phyloP scores from a whole-genome alignment of 2,113 vertebrate species.

The Talpa occidentalis region DNA sequence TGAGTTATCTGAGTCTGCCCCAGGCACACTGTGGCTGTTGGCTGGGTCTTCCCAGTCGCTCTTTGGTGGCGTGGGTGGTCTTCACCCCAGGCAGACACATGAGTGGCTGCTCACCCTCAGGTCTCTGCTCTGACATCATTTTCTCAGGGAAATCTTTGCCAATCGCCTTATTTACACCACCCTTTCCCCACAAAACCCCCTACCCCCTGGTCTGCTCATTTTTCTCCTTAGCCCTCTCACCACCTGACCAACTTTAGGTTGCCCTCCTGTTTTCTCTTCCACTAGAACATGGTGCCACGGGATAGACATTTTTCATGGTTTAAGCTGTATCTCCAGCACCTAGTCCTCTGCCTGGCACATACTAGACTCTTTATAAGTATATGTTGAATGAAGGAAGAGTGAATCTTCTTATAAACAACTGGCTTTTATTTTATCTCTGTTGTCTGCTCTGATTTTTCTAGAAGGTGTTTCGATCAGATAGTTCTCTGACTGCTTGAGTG shows the following conservation, averaged over 20 bases:
- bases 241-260: neutral
- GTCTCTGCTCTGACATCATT: neutral
- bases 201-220: neutral
- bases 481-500: neutral
- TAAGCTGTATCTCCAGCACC: neutral
- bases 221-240: neutral
- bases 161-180: neutral
- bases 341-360: neutral
- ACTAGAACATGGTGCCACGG: neutral
- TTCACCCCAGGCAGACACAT: neutral
- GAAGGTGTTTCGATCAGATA: neutral
- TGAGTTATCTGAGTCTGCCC: too few species aligned
- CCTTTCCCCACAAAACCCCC: neutral
- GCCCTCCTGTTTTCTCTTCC: neutral
- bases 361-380: neutral
- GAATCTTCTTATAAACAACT: neutral
- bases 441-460: neutral
- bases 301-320: neutral
- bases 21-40: too few species aligned
- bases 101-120: neutral
- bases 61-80: neutral
- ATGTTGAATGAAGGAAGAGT: conserved; percentile 8
- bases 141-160: neutral
- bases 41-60: neutral
- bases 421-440: neutral